Evolutionary conservation across 2,113 vertebrate species (phyloP).

Genomic region (Cynopterus brachyotis): DNA sequence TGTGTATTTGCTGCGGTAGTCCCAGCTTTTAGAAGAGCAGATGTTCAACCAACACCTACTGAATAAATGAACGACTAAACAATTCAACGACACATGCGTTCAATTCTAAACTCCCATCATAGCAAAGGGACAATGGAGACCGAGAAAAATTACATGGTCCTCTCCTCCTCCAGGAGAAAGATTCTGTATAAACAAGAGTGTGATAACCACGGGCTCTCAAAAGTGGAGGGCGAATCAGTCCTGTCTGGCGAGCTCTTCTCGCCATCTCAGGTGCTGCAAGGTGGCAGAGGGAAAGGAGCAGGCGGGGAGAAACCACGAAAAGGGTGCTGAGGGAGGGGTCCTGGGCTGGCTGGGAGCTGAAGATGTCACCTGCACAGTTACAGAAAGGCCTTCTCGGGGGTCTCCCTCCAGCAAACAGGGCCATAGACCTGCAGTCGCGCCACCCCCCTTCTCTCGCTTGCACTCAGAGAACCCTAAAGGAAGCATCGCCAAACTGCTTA

Average conservation of each 20-base stretch:
- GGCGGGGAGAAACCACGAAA: background rate
- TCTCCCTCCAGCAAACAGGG: too few relatives aligned
- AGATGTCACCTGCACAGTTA: background rate
- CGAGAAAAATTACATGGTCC: background rate
- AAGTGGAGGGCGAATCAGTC: background rate
- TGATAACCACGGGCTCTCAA: background rate
- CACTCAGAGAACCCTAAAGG: background rate
- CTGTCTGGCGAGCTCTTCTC: background rate
- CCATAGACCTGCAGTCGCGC: background rate
- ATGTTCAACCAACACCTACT: background rate
- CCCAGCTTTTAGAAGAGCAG: background rate
- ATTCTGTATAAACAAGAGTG: background rate
- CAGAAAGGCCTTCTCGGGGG: background rate
- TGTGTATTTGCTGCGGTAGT: background rate
- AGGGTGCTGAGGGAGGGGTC: background rate
- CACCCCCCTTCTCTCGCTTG: background rate
- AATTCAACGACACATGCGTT: background rate
- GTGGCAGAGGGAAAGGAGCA: rapidly evolving
- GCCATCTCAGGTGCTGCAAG: background rate
- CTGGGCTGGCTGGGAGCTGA: background rate
- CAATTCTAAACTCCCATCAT: background rate
- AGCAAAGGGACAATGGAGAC: background rate
- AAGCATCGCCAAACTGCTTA: background rate
- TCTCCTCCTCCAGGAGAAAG: background rate
- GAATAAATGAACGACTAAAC: background rate